phyloP scores from a whole-genome alignment of 2,113 vertebrate genomes.

The Empidonax traillii region DNA sequence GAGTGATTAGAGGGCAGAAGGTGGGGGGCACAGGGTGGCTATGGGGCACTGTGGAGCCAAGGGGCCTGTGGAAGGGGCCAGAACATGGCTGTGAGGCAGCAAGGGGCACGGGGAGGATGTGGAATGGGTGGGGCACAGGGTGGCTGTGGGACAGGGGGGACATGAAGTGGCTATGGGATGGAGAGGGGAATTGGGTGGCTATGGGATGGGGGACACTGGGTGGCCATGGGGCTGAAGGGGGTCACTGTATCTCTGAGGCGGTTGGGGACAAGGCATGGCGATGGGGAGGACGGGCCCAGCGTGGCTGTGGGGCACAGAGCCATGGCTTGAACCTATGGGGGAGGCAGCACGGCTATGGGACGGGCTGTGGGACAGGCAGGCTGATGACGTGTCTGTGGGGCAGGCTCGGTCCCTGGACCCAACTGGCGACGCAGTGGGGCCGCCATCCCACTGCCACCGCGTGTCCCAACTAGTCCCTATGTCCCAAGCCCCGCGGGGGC shows the following conservation, averaged over 20 bases:
- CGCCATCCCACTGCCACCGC: background rate
- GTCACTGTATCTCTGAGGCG: background rate
- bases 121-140: background rate
- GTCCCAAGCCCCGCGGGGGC: fast-evolving
- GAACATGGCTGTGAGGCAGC: background rate
- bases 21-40: background rate
- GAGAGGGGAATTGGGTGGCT: background rate
- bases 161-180: background rate
- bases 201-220: background rate
- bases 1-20: too few species aligned
- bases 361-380: background rate
- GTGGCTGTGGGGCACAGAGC: background rate
- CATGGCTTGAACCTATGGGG: background rate
- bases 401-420: background rate
- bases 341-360: background rate
- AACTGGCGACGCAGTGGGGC: background rate
- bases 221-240: background rate
- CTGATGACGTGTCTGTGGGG: background rate
- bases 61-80: background rate
- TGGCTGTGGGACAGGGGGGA: background rate
- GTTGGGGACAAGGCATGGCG: background rate
- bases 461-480: fast-evolving
- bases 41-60: background rate
- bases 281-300: background rate
- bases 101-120: fast-evolving